Evolutionary conservation across 2,797 vertebrate species (phyloP).

Genomic region (Todus mexicanus): DNA sequence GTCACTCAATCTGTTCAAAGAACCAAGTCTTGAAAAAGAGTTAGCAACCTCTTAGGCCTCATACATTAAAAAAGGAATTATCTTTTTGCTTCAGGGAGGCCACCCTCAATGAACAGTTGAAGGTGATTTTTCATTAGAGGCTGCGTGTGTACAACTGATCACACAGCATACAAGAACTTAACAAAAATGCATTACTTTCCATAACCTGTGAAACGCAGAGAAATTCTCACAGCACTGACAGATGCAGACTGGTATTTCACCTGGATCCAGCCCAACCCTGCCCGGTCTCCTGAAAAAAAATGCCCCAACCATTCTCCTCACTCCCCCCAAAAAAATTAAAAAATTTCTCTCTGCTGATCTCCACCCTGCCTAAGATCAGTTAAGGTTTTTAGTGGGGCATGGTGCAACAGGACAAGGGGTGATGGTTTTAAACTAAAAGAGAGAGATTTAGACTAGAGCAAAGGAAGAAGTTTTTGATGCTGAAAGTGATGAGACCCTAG

Average conservation of each 20-base stretch:
- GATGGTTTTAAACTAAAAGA: background rate
- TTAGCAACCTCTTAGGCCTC: background rate
- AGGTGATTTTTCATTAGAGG: background rate
- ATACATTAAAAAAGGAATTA: background rate
- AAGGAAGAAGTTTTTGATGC: too few species aligned
- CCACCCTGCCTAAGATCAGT: background rate
- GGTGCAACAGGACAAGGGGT: background rate
- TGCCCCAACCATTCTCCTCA: too few species aligned
- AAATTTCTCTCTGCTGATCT: background rate
- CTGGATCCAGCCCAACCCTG: background rate
- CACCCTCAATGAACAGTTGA: background rate
- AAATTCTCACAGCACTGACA: background rate
- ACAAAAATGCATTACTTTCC: background rate
- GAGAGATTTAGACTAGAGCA: background rate
- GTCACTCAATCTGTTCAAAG: background rate
- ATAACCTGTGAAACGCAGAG: background rate
- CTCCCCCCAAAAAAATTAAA: too few species aligned
- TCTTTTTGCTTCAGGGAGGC: background rate
- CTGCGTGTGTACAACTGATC: background rate
- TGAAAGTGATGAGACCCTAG: too few species aligned
- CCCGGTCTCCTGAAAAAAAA: background rate
- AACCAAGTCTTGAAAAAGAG: background rate
- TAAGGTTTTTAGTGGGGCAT: background rate
- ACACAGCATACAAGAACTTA: accelerated
- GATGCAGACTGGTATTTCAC: background rate